Evolutionary conservation across 2,888 invertebrate genomes (phyloP).

Genomic region (Hypomecis punctinalis): DNA sequence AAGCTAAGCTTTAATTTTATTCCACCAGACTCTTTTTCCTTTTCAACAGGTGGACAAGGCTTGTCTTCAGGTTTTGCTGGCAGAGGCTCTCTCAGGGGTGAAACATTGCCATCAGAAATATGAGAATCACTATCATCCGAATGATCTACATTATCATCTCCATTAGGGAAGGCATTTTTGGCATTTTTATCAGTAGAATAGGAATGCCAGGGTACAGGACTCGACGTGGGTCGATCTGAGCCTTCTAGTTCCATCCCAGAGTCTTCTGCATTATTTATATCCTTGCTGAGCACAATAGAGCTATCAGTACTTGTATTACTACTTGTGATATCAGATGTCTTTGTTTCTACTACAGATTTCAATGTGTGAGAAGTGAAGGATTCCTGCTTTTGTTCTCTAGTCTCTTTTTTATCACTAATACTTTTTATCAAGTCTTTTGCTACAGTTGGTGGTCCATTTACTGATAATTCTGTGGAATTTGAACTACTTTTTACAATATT

Average conservation of each 20-base stretch:
- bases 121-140: conserved; percentile 72
- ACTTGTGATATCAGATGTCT: conserved; percentile 56
- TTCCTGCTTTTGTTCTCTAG: conserved; percentile 60
- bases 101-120: conserved; percentile 56
- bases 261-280: conserved; percentile 61
- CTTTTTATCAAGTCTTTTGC: conserved; percentile 58
- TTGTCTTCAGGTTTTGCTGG: conserved; percentile 54
- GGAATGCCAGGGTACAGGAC: conserved; percentile 53
- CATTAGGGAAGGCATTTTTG: conserved; percentile 60
- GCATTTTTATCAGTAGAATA: conserved; percentile 47
- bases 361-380: conserved; percentile 55
- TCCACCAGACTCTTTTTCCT: conserved; percentile 71
- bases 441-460: conserved; percentile 64
- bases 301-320: conserved; percentile 67
- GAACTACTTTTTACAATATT: conserved; percentile 66
- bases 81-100: conserved; percentile 47
- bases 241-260: conserved; percentile 64
- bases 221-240: conserved; percentile 56
- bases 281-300: conserved; percentile 60
- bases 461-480: conserved; percentile 58
- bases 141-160: conserved; percentile 68
- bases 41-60: conserved; percentile 47
- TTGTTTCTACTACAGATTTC: conserved; percentile 52
- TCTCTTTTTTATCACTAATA: conserved; percentile 64
- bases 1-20: conserved; percentile 79